Conservation (phyloP, 1,140 invertebrate genomes). For the Drosophila albomicans region DNA sequence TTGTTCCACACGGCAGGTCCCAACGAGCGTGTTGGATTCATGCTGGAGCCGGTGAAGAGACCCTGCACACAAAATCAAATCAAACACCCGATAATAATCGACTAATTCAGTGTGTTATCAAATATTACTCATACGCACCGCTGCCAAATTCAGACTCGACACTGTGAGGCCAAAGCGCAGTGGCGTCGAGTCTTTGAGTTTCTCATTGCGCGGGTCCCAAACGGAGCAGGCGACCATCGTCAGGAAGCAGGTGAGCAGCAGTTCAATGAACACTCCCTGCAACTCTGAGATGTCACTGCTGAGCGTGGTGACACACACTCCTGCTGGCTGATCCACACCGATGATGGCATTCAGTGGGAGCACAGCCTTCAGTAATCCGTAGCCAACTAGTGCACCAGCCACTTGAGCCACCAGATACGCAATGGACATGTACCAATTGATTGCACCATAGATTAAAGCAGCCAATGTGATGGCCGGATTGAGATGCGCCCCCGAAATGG, state of each 20-base stretch:
- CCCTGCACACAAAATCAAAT: slow-evolving; percentile 84
- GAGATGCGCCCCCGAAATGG: slow-evolving; percentile 94
- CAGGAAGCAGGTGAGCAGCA: slow-evolving; percentile 87
- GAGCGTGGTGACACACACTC: slow-evolving; percentile 87
- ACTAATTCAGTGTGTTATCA: neutral
- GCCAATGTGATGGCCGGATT: slow-evolving; percentile 94
- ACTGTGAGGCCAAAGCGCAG: slow-evolving; percentile 88
- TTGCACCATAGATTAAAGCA: slow-evolving; percentile 85
- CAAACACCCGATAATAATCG: neutral
- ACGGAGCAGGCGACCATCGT: slow-evolving; percentile 87
- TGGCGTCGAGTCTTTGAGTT: slow-evolving; percentile 86
- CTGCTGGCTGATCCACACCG: slow-evolving; percentile 63
- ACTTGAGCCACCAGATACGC: slow-evolving; percentile 91
- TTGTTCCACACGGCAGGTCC: slow-evolving; percentile 91
- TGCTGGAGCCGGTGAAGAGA: slow-evolving; percentile 90
- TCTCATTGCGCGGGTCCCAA: slow-evolving; percentile 87
- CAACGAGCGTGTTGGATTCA: slow-evolving; percentile 93
- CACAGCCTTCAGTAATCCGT: slow-evolving; percentile 89
- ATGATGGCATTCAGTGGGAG: slow-evolving; percentile 85
- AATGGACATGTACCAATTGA: slow-evolving; percentile 88
- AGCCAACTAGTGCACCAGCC: slow-evolving; percentile 89
- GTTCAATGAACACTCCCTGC: slow-evolving; percentile 87
- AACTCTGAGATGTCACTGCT: slow-evolving; percentile 84
- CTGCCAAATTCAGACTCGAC: slow-evolving; percentile 87
- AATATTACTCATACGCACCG: slow-evolving; percentile 63